A percentile compares a stretch with the other conserved stretches of the same genome.
Evolutionary conservation across 2,888 invertebrate genomes (phyloP).

Genomic region (Cryptus armator): DNA sequence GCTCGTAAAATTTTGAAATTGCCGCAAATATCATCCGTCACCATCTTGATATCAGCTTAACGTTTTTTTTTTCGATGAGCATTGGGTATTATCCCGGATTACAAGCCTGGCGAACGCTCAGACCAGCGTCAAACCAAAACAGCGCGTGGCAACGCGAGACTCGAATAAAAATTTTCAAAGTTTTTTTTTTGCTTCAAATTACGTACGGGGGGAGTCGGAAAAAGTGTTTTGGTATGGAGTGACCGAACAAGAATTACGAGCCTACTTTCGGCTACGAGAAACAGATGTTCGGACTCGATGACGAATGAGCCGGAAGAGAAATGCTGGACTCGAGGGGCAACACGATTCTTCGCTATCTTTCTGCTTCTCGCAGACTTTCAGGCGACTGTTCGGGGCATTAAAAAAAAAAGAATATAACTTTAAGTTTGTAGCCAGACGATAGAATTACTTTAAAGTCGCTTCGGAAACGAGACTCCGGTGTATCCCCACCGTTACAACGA

Average conservation of each 20-base stretch:
- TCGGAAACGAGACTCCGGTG: conserved; percentile 15
- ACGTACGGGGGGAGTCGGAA: neutral
- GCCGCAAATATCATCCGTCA: no score
- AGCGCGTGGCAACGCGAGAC: neutral
- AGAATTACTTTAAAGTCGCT: neutral
- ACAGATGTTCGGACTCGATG: conserved; percentile 57
- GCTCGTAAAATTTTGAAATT: no score
- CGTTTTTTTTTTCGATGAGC: no score
- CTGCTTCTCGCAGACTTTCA: conserved; percentile 3
- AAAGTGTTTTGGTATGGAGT: conserved; percentile 7
- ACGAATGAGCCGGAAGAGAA: conserved; percentile 55
- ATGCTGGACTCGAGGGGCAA: conserved; percentile 7
- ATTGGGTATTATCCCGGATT: no score
- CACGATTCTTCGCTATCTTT: neutral
- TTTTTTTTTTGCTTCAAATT: conserved; percentile 16
- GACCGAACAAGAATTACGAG: conserved; percentile 12
- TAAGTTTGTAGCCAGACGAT: neutral
- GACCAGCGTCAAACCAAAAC: no score
- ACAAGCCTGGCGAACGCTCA: no score
- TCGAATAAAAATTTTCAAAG: neutral
- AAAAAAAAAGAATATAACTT: conserved; percentile 3
- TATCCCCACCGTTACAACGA: conserved; percentile 32
- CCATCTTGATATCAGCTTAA: no score
- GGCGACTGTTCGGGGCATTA: conserved; percentile 8
- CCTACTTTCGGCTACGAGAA: neutral